Percentiles rank a stretch among this genome's conserved stretches.
Evolutionary conservation across 1,140 invertebrate species (phyloP).

Genomic region (Steinernema feltiae): DNA sequence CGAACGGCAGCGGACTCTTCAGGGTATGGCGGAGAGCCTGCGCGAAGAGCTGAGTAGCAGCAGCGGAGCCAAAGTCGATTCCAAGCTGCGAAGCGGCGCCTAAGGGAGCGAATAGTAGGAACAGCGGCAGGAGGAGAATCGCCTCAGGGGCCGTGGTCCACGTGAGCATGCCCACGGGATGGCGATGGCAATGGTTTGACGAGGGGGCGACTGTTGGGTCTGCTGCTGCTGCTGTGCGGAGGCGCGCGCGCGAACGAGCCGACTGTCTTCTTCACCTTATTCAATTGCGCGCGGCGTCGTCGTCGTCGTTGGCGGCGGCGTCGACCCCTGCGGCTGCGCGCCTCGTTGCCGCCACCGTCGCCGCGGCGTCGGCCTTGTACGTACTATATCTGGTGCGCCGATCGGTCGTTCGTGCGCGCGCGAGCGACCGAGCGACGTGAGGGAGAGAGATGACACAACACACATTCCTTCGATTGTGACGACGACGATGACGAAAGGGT

Average conservation of each 20-base stretch:
- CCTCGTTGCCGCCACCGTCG: background rate
- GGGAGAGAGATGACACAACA: slow-evolving; percentile 6
- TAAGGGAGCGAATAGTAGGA: background rate
- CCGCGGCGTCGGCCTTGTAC: background rate
- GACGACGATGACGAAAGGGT: too few relatives aligned
- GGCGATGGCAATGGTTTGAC: too few relatives aligned
- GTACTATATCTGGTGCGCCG: slow-evolving; percentile 1
- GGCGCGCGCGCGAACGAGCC: too few relatives aligned
- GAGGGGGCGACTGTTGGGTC: too few relatives aligned
- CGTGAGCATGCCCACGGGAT: background rate
- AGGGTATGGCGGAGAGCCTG: background rate
- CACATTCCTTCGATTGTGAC: background rate
- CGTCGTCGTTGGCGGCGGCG: background rate
- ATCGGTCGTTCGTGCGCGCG: background rate
- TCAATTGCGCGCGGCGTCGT: background rate
- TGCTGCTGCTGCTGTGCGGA: too few relatives aligned
- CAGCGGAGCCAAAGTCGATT: background rate
- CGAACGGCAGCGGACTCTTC: background rate
- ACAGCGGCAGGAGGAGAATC: background rate
- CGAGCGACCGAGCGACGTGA: background rate
- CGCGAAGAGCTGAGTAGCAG: slow-evolving; percentile 1
- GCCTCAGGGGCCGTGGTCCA: background rate
- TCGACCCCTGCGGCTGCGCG: too few relatives aligned
- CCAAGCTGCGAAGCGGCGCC: background rate
- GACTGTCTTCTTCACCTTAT: too few relatives aligned